phyloP scores from a whole-genome alignment of 2,888 invertebrate species.

The Drosophila meridionalis region DNA sequence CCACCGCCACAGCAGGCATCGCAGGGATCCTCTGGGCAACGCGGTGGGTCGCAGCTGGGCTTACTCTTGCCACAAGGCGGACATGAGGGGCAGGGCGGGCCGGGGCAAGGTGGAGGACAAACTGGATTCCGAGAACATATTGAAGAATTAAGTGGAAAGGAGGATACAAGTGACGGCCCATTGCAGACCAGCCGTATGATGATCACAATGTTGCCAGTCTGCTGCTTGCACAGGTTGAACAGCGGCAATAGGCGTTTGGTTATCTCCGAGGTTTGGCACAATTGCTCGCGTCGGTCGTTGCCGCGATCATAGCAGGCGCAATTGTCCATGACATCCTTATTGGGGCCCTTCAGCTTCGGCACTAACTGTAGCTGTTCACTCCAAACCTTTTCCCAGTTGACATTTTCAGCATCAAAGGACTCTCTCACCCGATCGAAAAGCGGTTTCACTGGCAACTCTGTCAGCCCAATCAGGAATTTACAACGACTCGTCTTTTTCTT shows the following conservation, averaged over 20 bases:
- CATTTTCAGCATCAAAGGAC: slow-evolving; percentile 78
- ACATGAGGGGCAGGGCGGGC: slow-evolving; percentile 32
- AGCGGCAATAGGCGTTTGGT: slow-evolving; percentile 82
- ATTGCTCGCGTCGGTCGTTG: slow-evolving; percentile 70
- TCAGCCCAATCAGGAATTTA: slow-evolving; percentile 83
- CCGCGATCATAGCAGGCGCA: slow-evolving; percentile 75
- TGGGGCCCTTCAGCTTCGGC: slow-evolving; percentile 62
- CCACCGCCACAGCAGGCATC: slow-evolving; percentile 38
- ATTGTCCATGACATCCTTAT: slow-evolving; percentile 54
- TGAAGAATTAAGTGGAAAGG: slow-evolving; percentile 73
- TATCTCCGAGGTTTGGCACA: slow-evolving; percentile 80
- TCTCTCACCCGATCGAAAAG: slow-evolving; percentile 82
- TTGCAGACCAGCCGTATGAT: slow-evolving; percentile 83
- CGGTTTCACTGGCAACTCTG: slow-evolving; percentile 77
- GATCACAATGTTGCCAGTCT: slow-evolving; percentile 83
- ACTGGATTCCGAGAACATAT: slow-evolving; percentile 71
- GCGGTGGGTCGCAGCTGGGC: background rate
- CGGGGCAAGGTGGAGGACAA: slow-evolving; percentile 39
- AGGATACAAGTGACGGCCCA: slow-evolving; percentile 82
- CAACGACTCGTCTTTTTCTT: slow-evolving; percentile 83
- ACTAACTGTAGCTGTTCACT: slow-evolving; percentile 54
- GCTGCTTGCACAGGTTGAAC: slow-evolving; percentile 78
- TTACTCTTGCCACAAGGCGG: slow-evolving; percentile 37
- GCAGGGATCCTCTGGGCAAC: slow-evolving; percentile 31
- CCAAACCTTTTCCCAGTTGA: slow-evolving; percentile 69